phyloP scores from a whole-genome alignment of 2,113 vertebrate species.

The Helogale parvula region DNA sequence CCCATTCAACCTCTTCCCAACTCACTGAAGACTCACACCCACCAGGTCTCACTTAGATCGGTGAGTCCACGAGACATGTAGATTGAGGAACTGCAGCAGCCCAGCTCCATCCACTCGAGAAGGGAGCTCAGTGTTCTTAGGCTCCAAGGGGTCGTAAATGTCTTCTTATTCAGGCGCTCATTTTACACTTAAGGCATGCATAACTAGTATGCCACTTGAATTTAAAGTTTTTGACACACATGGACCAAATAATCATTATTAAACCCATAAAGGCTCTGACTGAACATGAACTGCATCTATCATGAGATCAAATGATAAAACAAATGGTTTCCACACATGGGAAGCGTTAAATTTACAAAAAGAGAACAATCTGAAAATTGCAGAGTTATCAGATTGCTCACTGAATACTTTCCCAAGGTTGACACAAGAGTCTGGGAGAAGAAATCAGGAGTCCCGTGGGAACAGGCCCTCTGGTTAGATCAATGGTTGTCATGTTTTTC shows the following conservation, averaged over 20 bases:
- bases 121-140: accelerated
- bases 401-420: not conserved
- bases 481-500: not conserved
- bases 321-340: not conserved
- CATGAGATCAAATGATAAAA: not conserved
- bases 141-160: accelerated
- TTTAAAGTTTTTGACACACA: not conserved
- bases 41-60: not conserved
- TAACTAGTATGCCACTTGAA: not conserved
- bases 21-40: not conserved
- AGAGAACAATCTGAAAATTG: not conserved
- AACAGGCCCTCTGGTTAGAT: not conserved
- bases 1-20: too few species aligned
- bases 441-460: not conserved
- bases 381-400: not conserved
- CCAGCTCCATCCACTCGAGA: not conserved
- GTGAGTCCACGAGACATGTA: accelerated
- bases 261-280: not conserved
- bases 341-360: not conserved
- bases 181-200: not conserved
- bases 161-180: not conserved
- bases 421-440: not conserved
- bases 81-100: not conserved
- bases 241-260: not conserved
- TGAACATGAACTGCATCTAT: not conserved